Percentiles rank a stretch among this genome's conserved stretches.
Conservation (phyloP, 2,113 vertebrate species). For the Psilopogon haemacephalus region DNA sequence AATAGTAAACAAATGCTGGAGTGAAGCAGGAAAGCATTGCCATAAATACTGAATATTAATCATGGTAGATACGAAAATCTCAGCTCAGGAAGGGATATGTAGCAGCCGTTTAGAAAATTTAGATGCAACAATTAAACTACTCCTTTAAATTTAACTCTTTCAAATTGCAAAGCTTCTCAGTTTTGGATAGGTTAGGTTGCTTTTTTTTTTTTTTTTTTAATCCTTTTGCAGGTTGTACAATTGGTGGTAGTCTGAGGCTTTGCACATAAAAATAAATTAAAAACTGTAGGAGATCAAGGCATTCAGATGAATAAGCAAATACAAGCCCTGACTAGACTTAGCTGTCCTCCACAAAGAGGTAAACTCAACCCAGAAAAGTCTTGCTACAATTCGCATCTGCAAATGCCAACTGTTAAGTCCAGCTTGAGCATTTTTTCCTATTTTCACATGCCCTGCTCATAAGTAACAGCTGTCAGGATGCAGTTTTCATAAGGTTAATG, state of each 20-base stretch:
- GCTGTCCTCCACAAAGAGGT: background rate
- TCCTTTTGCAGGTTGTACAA: fast-evolving
- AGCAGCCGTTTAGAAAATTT: background rate
- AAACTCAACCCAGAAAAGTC: background rate
- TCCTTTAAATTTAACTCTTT: background rate
- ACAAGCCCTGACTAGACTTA: background rate
- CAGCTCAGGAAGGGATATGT: background rate
- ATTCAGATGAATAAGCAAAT: background rate
- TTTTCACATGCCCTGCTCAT: background rate
- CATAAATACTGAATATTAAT: background rate
- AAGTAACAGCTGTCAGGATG: background rate
- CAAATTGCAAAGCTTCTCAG: background rate
- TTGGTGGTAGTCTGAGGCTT: background rate
- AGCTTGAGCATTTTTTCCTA: background rate
- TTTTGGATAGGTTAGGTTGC: background rate
- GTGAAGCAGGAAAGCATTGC: background rate
- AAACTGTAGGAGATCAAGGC: background rate
- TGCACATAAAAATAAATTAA: background rate
- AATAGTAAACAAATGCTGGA: background rate
- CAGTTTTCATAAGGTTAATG: background rate
- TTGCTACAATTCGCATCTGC: background rate
- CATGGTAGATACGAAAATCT: background rate
- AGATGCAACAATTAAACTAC: background rate
- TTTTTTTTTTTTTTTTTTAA: background rate
- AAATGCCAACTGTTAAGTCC: background rate